phyloP scores from a whole-genome alignment of 2,113 vertebrate genomes.

The Centropus bengalensis region DNA sequence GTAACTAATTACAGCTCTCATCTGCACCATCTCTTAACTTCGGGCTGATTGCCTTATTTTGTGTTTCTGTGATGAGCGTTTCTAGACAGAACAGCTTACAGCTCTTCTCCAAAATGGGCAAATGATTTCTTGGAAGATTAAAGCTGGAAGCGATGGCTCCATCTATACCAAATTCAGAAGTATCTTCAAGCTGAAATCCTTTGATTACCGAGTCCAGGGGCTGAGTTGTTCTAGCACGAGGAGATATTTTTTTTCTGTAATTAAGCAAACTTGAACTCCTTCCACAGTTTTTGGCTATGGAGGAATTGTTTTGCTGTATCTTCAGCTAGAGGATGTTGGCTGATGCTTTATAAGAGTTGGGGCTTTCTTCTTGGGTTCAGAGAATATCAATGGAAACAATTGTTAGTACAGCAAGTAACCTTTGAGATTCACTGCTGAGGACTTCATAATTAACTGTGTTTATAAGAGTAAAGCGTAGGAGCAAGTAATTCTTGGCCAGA shows the following conservation, averaged over 20 bases:
- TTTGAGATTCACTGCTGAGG: neutral
- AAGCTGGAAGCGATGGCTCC: neutral
- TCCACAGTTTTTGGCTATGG: neutral
- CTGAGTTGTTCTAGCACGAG: neutral
- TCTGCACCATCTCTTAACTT: neutral
- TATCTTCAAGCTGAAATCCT: neutral
- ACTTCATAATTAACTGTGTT: neutral
- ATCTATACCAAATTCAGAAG: neutral
- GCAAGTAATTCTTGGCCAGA: neutral
- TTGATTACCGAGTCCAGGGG: neutral
- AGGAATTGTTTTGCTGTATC: neutral
- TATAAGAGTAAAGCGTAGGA: neutral
- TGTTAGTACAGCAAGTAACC: neutral
- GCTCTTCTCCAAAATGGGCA: neutral
- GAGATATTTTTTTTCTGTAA: neutral
- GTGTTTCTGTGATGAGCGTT: neutral
- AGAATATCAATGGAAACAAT: neutral
- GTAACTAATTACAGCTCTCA: neutral
- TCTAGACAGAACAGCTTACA: fast-evolving
- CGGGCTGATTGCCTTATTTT: neutral
- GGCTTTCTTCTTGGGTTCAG: neutral
- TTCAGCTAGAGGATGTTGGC: neutral
- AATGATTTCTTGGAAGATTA: neutral
- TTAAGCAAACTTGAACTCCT: neutral
- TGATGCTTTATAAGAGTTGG: neutral